A percentile compares a stretch with the other conserved stretches of the same genome.
Evolutionary conservation across 2,888 invertebrate species (phyloP).

Genomic region (Trilocha varians): DNA sequence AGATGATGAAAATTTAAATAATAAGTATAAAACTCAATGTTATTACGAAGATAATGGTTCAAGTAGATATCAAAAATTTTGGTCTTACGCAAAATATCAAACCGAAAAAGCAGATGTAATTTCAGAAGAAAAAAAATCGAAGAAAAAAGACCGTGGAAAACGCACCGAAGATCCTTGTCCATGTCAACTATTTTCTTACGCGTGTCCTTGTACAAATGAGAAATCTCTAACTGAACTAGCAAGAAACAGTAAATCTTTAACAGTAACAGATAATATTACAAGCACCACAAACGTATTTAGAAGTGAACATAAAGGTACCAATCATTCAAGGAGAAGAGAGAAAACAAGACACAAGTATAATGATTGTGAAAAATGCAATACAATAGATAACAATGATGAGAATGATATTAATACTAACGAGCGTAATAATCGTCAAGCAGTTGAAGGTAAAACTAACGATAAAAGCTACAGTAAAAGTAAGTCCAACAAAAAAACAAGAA

Average conservation of each 20-base stretch:
- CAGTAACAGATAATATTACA: constrained; percentile 28
- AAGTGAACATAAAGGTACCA: constrained; percentile 13
- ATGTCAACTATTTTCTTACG: constrained; percentile 52
- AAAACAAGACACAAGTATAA: constrained; percentile 17
- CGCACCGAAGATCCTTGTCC: constrained; percentile 46
- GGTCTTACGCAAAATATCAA: constrained; percentile 48
- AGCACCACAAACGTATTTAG: constrained; percentile 24
- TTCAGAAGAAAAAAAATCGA: constrained; percentile 32
- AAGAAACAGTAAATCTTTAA: constrained; percentile 27
- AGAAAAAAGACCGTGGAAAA: constrained; percentile 35
- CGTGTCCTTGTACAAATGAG: constrained; percentile 43
- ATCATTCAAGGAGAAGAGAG: constrained; percentile 14
- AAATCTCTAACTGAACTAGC: constrained; percentile 35
- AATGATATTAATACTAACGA: constrained; percentile 18
- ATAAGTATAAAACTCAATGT: constrained; percentile 13
- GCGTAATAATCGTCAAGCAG: constrained; percentile 8
- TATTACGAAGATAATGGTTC: constrained; percentile 22
- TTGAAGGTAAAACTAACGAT: constrained; percentile 11
- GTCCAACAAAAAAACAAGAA: constrained; percentile 27
- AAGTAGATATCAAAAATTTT: constrained; percentile 38
- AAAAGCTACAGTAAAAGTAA: constrained; percentile 17
- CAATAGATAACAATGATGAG: constrained; percentile 20
- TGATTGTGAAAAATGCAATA: constrained; percentile 31
- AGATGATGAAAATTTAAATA: constrained; percentile 25
- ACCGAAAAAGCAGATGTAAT: constrained; percentile 41